Evolutionary conservation across 2,113 vertebrate genomes (phyloP).

Genomic region (Urocynchramus pylzowi): DNA sequence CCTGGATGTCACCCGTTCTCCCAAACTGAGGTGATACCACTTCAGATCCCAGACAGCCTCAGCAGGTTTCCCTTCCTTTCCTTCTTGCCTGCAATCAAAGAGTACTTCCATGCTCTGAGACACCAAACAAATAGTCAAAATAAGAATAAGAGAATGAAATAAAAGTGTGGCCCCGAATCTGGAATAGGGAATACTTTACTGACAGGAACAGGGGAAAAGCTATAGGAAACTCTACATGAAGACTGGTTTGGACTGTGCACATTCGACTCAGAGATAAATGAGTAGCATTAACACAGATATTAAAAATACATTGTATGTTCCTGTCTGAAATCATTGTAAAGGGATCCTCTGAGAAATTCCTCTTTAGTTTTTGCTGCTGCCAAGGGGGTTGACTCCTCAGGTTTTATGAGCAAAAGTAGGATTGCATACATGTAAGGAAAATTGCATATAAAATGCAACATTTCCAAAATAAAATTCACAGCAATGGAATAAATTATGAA

Average conservation of each 20-base stretch:
- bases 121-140: neutral
- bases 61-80: neutral
- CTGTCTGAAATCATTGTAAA: neutral
- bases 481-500: neutral
- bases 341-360: neutral
- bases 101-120: neutral
- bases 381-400: neutral
- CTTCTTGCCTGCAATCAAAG: neutral
- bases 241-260: neutral
- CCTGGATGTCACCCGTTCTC: neutral
- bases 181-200: neutral
- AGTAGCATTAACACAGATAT: neutral
- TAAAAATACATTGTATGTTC: neutral
- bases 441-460: neutral
- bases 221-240: neutral
- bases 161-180: neutral
- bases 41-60: neutral
- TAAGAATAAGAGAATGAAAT: neutral
- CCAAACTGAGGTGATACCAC: too few relatives aligned
- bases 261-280: neutral
- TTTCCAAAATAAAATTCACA: neutral
- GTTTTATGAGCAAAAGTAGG: neutral
- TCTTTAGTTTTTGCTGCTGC: neutral
- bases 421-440: neutral
- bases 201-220: neutral